Percentiles rank a stretch among this genome's conserved stretches.
Conservation (phyloP, 2,797 vertebrate genomes). For the Sylvia borin region DNA sequence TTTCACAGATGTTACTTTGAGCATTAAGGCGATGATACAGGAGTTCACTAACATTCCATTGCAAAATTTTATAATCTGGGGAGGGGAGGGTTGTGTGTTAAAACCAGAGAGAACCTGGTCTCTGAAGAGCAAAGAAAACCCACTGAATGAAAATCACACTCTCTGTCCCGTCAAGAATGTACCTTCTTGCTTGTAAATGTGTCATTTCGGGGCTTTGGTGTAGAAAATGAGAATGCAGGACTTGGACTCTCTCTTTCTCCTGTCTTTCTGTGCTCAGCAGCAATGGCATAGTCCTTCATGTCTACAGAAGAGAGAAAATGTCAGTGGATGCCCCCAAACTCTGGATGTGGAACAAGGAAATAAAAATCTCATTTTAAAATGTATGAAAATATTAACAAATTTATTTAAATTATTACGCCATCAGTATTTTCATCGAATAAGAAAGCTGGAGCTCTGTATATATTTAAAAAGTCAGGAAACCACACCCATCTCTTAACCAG, state of each 20-base stretch:
- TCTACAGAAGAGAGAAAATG: not conserved
- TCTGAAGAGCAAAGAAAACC: not conserved
- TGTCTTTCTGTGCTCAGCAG: not conserved
- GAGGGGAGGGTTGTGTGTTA: not conserved
- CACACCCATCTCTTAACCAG: not conserved
- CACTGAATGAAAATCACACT: not conserved
- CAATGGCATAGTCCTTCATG: not conserved
- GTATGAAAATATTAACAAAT: not conserved
- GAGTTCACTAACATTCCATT: not conserved
- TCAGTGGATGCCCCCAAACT: not conserved
- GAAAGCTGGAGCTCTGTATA: not conserved
- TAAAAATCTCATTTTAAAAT: not conserved
- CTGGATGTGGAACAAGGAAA: not conserved
- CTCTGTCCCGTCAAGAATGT: not conserved
- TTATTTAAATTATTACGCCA: not conserved
- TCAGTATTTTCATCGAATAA: not conserved
- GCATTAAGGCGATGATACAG: not conserved
- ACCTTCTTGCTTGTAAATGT: not conserved
- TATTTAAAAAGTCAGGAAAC: not conserved
- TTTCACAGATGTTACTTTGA: not conserved
- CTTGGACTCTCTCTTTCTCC: not conserved
- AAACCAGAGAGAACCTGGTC: not conserved
- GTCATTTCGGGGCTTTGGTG: not conserved
- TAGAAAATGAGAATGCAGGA: not conserved
- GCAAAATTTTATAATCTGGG: not conserved